These are phyloP conservation scores for Acanthurus lineatus DNA, from an alignment of 2,797 vertebrate species.

Conservation along the genomic window DNA sequence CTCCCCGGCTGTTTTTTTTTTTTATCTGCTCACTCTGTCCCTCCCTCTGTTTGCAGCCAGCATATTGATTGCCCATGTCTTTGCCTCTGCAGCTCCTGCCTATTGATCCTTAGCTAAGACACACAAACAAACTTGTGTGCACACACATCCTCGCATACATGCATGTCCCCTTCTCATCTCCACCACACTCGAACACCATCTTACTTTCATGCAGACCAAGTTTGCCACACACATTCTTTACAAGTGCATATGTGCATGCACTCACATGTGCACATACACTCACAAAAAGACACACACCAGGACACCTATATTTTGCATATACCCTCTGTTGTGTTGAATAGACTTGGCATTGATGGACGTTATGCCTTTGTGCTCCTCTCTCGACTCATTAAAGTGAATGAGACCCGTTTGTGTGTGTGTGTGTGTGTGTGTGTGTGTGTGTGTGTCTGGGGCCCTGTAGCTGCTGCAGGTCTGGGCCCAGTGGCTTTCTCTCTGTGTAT, in stretches of 20 bases:
- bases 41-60: constrained; percentile 82
- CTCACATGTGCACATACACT: constrained; percentile 50
- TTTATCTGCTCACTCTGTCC: constrained; percentile 76
- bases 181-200: not conserved
- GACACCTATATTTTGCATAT: constrained; percentile 68
- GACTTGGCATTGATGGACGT: constrained; percentile 81
- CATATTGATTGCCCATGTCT: constrained; percentile 88
- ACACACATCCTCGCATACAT: constrained; percentile 45
- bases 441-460: constrained; percentile 63
- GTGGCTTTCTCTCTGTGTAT: constrained; percentile 45
- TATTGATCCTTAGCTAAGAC: constrained; percentile 85
- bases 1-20: constrained; percentile 66
- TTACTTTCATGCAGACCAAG: constrained; percentile 32
- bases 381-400: constrained; percentile 80
- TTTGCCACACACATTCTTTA: constrained; percentile 38
- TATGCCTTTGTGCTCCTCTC: constrained; percentile 78
- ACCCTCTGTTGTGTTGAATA: constrained; percentile 72
- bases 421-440: constrained; percentile 56
- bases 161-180: constrained; percentile 28
- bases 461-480: constrained; percentile 63
- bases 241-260: constrained; percentile 49
- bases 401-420: constrained; percentile 52
- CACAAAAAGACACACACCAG: constrained; percentile 50
- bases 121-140: constrained; percentile 41
- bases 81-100: constrained; percentile 86